Evolutionary conservation across 2,113 vertebrate species (phyloP).

Genomic region (Taxidea taxus): DNA sequence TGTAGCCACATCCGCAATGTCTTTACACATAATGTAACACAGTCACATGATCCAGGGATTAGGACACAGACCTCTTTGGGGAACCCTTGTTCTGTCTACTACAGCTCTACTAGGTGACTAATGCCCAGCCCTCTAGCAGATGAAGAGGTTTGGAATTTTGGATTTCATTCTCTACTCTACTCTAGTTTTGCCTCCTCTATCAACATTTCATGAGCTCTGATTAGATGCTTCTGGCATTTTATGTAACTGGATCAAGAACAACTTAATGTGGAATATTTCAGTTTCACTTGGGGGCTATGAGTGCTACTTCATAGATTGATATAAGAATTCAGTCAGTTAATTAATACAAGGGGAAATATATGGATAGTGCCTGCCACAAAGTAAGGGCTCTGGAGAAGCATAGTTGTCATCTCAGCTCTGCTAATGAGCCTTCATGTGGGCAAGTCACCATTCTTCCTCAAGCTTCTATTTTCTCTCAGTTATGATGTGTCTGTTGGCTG

Average conservation of each 20-base stretch:
- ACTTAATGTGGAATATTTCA: not conserved
- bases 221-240: slow-evolving; percentile 4
- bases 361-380: not conserved
- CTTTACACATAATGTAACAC: not conserved
- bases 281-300: not conserved
- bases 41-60: not conserved
- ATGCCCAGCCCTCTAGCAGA: not conserved
- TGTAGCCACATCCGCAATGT: not conserved
- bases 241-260: not conserved
- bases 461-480: not conserved
- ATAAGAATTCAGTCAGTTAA: not conserved
- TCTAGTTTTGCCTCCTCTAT: not conserved
- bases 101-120: not conserved
- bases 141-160: not conserved
- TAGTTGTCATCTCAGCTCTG: not conserved
- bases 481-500: not conserved
- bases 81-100: not conserved
- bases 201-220: not conserved
- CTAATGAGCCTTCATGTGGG: not conserved
- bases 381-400: not conserved
- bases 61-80: not conserved
- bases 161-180: not conserved
- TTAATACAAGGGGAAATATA: not conserved
- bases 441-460: not conserved
- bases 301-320: not conserved